These are phyloP conservation scores for Odontocolon sp. DNA, from an alignment of 2,888 invertebrate species.

Conservation along the genomic window DNA sequence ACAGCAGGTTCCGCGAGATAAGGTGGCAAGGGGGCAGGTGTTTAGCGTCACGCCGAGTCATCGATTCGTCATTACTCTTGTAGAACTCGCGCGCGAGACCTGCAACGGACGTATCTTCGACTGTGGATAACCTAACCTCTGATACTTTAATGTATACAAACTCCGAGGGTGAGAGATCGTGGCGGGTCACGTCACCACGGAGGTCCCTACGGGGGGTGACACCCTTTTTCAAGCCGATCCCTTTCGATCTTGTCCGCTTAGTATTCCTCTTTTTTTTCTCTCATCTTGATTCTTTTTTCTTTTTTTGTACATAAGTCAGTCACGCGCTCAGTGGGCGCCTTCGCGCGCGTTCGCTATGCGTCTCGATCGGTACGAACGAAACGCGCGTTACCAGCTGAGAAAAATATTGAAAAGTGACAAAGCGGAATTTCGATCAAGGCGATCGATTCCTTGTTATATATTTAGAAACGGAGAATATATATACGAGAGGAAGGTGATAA, in stretches of 20 bases:
- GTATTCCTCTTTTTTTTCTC: constrained; percentile 14
- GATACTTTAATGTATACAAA: background rate
- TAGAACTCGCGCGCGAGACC: constrained; percentile 47
- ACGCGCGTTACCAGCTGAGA: constrained; percentile 26
- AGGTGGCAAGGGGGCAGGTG: constrained; percentile 78
- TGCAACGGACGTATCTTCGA: constrained; percentile 44
- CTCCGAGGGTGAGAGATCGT: constrained; percentile 29
- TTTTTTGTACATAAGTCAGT: background rate
- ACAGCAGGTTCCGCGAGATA: constrained; percentile 78
- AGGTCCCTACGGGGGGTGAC: constrained; percentile 53
- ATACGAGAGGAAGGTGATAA: background rate
- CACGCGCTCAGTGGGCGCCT: constrained; percentile 6
- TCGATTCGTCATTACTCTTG: constrained; percentile 78
- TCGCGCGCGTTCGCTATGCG: constrained; percentile 5
- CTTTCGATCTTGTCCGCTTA: constrained; percentile 49
- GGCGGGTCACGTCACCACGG: constrained; percentile 57
- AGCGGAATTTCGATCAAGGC: background rate
- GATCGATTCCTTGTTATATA: background rate
- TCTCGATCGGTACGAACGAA: constrained; percentile 27
- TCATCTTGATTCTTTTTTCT: constrained; percentile 1
- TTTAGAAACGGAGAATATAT: background rate
- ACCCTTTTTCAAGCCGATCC: constrained; percentile 55
- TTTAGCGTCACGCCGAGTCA: constrained; percentile 77
- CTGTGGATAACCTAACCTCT: too few species aligned
- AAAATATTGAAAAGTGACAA: constrained; percentile 44